Base-by-base conservation (phyloP, 2,888 invertebrate species). In the Micropterix aruncella region DNA sequence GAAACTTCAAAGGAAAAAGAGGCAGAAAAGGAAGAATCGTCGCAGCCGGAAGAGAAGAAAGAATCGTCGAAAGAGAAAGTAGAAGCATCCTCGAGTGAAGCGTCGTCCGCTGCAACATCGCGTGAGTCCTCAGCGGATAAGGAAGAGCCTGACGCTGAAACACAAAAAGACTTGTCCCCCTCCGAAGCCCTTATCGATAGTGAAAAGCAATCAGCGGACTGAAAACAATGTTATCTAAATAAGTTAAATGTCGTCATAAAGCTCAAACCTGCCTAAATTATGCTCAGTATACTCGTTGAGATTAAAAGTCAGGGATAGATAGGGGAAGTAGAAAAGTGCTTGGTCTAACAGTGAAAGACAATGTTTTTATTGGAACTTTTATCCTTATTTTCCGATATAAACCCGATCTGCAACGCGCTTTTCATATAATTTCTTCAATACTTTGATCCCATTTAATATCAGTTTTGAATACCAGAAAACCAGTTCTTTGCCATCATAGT, bases 121-220 rank as follows among this genome's bases (percentile, higher is more conserved):
- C 36, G 50, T 46, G 42, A 55, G 54, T 47, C 57, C 54, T 42
- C 39, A 7, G 45, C 14, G 14, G 36, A 46, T 12, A 44, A 48
- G 16, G 47, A 43, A n/a, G 45, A 41, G 2, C 45, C 47, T 47
- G 52, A 52, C 37, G 53, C 54, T 18, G 62, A 64, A 46, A 55
- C 55, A 18, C 64, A 62, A 55, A 63, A 61, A 48, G 63, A 63
- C 16, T 14, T 45, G 14, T 60, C 62, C 48, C 60, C 63, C 3
- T 69, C 70, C 0, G 65, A 66, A 51, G 59, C 63, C 50, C 59
- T 72, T 46, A 68, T 71, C 50, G 56, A 63, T 52, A 71, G 61
- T 52, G 72, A 72, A 56, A 58, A 66, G 54, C 56, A 58, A 2
- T 63, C 62, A 15, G 58, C 66, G 19, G 57, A 60, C 46, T 44